phyloP scores from a whole-genome alignment of 2,888 invertebrate species.

The Sepiola atlantica region DNA sequence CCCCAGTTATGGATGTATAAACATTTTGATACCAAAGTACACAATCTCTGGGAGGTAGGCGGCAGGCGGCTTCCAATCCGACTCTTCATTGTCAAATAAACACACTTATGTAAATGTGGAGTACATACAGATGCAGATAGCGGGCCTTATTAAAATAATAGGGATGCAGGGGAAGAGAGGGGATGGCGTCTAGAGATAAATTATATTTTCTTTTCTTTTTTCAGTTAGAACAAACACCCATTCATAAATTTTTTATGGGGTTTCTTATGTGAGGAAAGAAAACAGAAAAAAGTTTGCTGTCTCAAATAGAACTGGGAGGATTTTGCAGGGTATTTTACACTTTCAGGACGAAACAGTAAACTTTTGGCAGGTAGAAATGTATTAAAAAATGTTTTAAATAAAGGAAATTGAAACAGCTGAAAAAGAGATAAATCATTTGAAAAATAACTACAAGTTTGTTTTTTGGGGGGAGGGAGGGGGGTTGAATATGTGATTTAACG shows the following conservation, averaged over 20 bases:
- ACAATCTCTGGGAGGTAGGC: background rate
- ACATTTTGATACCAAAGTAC: background rate
- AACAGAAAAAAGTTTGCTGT: no score
- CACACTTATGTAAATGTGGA: background rate
- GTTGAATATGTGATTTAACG: no score
- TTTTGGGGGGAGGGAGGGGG: no score
- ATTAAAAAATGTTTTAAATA: no score
- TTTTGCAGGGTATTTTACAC: no score
- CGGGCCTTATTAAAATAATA: background rate
- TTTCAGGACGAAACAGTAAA: no score
- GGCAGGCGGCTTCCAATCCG: background rate
- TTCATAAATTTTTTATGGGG: background rate
- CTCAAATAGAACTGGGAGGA: no score
- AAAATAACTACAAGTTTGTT: no score
- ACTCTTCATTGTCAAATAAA: conserved; percentile 9
- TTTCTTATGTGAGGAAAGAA: background rate
- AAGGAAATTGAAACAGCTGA: no score
- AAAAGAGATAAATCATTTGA: no score
- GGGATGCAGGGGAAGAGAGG: background rate
- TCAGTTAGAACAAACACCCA: background rate
- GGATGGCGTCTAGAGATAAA: background rate
- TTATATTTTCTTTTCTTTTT: background rate
- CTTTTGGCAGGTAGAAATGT: no score
- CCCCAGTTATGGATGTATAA: background rate
- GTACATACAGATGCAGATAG: conserved; percentile 9